A percentile compares a stretch with the other conserved stretches of the same genome.
Conservation (phyloP, 2,113 vertebrate genomes). For the Pedetes capensis region DNA sequence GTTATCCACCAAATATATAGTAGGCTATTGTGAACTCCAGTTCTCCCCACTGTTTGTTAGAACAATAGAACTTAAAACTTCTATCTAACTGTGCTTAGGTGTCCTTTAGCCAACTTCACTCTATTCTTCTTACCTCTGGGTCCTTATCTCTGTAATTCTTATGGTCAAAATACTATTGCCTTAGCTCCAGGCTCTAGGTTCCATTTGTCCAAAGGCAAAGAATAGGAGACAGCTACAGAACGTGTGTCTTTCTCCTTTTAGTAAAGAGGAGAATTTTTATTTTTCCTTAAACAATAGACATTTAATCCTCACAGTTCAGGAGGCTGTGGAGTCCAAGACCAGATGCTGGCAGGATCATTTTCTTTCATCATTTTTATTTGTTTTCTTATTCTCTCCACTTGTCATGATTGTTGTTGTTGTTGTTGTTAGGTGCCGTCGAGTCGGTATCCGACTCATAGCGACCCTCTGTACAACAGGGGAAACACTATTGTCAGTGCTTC, state of each 20-base stretch:
- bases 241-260: background rate
- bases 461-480: too few species aligned
- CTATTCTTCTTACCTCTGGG: background rate
- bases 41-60: background rate
- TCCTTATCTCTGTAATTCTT: background rate
- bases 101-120: too few species aligned
- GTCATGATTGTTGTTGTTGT: too few species aligned
- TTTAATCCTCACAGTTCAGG: background rate
- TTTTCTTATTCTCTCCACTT: background rate
- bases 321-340: background rate
- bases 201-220: background rate
- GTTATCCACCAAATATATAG: background rate
- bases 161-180: background rate
- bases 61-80: background rate
- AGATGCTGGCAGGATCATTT: background rate
- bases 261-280: too few species aligned
- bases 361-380: background rate
- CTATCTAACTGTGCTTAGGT: too few species aligned
- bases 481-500: too few species aligned
- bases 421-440: too few species aligned
- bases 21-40: too few species aligned
- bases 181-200: background rate
- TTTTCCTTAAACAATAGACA: background rate
- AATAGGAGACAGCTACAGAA: background rate
- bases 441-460: too few species aligned